These are phyloP conservation scores for Zhuqinia jingwanae DNA, from an alignment of 2,888 invertebrate species.

Conservation along the genomic window DNA sequence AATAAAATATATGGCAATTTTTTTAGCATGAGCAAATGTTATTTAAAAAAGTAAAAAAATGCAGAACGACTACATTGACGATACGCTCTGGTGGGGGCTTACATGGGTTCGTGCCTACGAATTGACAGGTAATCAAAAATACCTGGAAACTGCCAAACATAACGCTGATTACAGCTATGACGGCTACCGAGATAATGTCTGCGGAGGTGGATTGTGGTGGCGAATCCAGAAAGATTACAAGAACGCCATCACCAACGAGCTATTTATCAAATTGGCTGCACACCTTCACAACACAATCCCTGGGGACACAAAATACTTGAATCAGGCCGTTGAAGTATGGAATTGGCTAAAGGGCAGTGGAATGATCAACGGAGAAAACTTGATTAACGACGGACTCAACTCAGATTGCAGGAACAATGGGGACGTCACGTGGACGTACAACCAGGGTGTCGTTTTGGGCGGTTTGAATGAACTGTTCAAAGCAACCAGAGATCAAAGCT, in stretches of 20 bases:
- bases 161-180: conserved; percentile 75
- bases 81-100: conserved; percentile 74
- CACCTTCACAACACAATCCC: conserved; percentile 75
- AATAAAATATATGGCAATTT: too few species aligned
- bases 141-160: conserved; percentile 75
- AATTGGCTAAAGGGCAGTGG: conserved; percentile 76
- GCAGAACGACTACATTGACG: conserved; percentile 75
- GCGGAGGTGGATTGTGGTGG: conserved; percentile 78
- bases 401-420: conserved; percentile 68
- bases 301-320: conserved; percentile 74
- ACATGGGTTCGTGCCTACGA: conserved; percentile 77
- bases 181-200: conserved; percentile 75
- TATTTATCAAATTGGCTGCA: conserved; percentile 75
- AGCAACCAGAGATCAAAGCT: conserved; percentile 70
- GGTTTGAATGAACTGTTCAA: conserved; percentile 73
- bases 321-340: conserved; percentile 73
- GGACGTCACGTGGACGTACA: conserved; percentile 74
- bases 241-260: conserved; percentile 78
- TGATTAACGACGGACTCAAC: conserved; percentile 72
- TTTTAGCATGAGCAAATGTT: too few species aligned
- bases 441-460: conserved; percentile 77
- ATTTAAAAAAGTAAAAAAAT: too few species aligned
- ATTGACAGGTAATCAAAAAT: conserved; percentile 75
- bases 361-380: conserved; percentile 75
- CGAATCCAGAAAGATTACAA: conserved; percentile 74